Percentiles rank a stretch among this genome's conserved stretches.
These are phyloP conservation scores for Maniola jurtina DNA, from an alignment of 1,140 invertebrate genomes.

Conservation along the genomic window DNA sequence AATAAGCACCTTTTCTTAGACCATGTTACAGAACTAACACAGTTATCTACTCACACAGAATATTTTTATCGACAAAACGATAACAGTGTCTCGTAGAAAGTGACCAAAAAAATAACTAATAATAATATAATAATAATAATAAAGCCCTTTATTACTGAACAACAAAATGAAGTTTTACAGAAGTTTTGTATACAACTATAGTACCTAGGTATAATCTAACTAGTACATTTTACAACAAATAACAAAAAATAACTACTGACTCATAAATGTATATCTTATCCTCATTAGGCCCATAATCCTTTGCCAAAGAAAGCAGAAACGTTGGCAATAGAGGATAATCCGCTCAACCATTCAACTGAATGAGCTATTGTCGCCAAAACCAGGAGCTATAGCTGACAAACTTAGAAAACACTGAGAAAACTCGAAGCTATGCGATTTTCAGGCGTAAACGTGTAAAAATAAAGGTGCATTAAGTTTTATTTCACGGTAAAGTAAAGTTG, in stretches of 20 bases:
- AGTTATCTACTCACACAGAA: too few species aligned
- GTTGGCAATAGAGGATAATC: slow-evolving; percentile 55
- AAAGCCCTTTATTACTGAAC: too few species aligned
- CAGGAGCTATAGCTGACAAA: slow-evolving; percentile 37
- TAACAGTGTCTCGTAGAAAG: too few species aligned
- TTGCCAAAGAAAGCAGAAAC: slow-evolving; percentile 45
- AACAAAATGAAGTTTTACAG: too few species aligned
- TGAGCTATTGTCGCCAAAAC: slow-evolving; percentile 46
- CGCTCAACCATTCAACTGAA: slow-evolving; percentile 49
- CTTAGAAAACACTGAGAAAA: slow-evolving; percentile 11
- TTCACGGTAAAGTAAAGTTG: slow-evolving; percentile 17
- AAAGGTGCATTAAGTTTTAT: slow-evolving; percentile 21
- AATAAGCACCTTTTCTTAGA: too few species aligned
- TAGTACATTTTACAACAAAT: too few species aligned
- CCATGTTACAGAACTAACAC: too few species aligned
- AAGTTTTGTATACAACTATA: too few species aligned
- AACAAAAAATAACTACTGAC: slow-evolving; percentile 1
- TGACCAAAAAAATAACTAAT: neutral
- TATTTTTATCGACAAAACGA: too few species aligned
- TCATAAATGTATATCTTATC: slow-evolving; percentile 46
- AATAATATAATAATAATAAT: too few species aligned
- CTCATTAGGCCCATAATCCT: slow-evolving; percentile 57
- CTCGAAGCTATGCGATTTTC: slow-evolving; percentile 25
- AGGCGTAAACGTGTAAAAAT: slow-evolving; percentile 19
- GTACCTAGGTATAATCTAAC: too few species aligned